These are phyloP conservation scores for Solenodon paradoxus DNA, from an alignment of 2,113 vertebrate species.

Conservation along the genomic window DNA sequence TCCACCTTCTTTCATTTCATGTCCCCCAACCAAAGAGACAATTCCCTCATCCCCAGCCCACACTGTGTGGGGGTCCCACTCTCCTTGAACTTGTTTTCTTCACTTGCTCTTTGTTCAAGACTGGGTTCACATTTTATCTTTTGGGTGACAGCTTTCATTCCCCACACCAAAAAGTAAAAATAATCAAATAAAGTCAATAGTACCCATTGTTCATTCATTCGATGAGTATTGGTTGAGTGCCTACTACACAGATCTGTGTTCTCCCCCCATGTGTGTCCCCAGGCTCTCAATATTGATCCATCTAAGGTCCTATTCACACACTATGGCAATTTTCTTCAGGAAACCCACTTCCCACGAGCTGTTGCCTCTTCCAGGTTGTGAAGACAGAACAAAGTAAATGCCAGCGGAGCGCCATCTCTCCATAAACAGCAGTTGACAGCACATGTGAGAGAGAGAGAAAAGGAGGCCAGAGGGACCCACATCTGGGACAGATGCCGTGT, in stretches of 20 bases:
- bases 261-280: neutral
- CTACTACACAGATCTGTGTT: neutral
- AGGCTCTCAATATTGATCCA: neutral
- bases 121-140: neutral
- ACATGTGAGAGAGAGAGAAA: neutral
- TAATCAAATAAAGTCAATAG: neutral
- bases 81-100: neutral
- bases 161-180: neutral
- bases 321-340: neutral
- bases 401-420: neutral
- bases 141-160: neutral
- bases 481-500: slow-evolving; percentile 19
- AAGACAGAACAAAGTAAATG: neutral
- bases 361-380: neutral
- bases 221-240: neutral
- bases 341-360: neutral
- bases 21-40: neutral
- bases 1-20: neutral
- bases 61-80: neutral
- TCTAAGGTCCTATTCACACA: neutral
- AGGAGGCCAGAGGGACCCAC: neutral
- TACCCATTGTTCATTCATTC: neutral
- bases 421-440: neutral
- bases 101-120: neutral
- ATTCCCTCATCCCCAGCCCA: neutral